These are phyloP conservation scores for Artibeus lituratus DNA, from an alignment of 2,797 vertebrate species.

Conservation along the genomic window DNA sequence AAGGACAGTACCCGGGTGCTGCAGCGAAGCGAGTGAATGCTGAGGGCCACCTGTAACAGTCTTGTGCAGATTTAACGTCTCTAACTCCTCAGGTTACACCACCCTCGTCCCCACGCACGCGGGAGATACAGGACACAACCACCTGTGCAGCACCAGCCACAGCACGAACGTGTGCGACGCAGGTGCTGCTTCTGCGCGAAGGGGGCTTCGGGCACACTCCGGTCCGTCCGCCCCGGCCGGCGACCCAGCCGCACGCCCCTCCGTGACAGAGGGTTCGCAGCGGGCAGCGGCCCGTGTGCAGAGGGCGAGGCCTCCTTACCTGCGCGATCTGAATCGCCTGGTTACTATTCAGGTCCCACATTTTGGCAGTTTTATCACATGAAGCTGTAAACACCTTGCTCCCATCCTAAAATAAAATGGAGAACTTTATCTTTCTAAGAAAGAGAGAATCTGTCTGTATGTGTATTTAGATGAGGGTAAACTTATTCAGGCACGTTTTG, in stretches of 20 bases:
- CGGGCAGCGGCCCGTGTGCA: too few relatives aligned
- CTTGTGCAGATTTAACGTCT: neutral
- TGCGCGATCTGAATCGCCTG: constrained; percentile 99
- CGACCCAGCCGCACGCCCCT: rapidly evolving
- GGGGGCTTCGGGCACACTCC: neutral
- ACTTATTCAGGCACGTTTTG: neutral
- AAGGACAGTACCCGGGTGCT: rapidly evolving
- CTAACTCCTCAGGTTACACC: neutral
- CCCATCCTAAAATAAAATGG: constrained; percentile 88
- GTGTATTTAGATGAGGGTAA: neutral
- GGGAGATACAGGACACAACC: neutral
- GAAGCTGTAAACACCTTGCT: constrained; percentile 99
- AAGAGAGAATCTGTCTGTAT: neutral
- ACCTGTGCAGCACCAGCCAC: neutral
- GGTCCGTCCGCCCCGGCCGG: neutral
- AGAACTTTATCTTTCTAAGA: neutral
- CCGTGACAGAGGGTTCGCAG: too few relatives aligned
- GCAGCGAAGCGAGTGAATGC: rapidly evolving
- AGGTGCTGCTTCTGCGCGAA: too few relatives aligned
- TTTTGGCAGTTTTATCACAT: constrained; percentile 99
- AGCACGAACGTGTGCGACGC: rapidly evolving
- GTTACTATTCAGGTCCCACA: constrained; percentile 99
- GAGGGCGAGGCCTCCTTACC: constrained; percentile 77
- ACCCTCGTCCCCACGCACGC: rapidly evolving
- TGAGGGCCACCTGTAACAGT: neutral